Base-by-base conservation (phyloP, 2,888 invertebrate genomes). In the Graphium colonna region DNA sequence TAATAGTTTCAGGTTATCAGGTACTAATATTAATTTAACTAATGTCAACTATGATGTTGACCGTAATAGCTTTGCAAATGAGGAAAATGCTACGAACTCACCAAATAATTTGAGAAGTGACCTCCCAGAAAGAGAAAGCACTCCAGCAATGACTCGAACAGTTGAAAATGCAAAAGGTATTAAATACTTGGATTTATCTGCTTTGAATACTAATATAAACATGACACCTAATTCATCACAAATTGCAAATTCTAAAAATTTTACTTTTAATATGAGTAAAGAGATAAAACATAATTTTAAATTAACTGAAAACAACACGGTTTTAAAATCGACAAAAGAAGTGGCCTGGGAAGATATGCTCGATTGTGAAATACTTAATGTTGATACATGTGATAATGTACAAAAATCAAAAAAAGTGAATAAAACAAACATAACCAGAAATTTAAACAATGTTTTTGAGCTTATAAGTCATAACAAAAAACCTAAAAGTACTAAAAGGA, bases 321-420 rank as follows among this genome's bases (percentile, higher is more conserved):
- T 5, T 7, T 21, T 26, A 8, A 8, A 38, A 42, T 2, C 21
- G 18, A 12, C n/a, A 15, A 43, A 41, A 5, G 5, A 41, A 5
- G 60, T 77, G 4, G 57, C 68, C 42, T 83, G 83, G 84, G 63
- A 71, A 55, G 66, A 82, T 43, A 79, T 86, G 73, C 75, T 84
- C 60, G 83, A 83, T 60, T 64, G 65, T 16, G 75, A 82, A 52
- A 57, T 82, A 41, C 61, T 83, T 48, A 51, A 17, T 7, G 9
- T 31, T 45, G 10, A 63, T 61, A 60, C 59, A 60, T 5, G 12
- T 51, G 3, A 42, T 16, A 41, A 50, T 16, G 7, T 15, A 31
- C 26, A 12, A 16, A 69, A 39, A n/a, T n/a, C 15, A 1, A 3
- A 31, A 33, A 40, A 26, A 8, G n/a, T 28, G 0, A 36, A 3